These are phyloP conservation scores for Oxytorus armatus DNA, from an alignment of 2,888 invertebrate genomes.

Conservation along the genomic window DNA sequence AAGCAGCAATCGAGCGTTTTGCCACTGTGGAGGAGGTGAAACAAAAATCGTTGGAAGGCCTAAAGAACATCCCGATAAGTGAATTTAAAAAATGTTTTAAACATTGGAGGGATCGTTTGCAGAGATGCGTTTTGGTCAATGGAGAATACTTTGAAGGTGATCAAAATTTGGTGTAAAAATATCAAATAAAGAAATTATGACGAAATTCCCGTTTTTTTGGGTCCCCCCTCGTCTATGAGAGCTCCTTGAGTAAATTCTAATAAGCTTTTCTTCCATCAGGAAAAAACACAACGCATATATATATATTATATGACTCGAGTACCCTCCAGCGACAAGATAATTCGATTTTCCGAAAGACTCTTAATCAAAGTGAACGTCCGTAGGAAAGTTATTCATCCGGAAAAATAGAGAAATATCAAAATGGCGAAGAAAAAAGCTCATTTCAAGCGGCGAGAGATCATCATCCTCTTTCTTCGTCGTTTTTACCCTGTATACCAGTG, in stretches of 20 bases:
- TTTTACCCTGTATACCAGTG: neutral
- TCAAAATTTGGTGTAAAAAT: too few relatives aligned
- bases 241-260: conserved; percentile 12
- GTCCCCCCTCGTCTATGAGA: neutral
- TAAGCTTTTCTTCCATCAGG: neutral
- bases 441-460: conserved; percentile 43
- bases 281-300: neutral
- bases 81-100: too few relatives aligned
- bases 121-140: too few relatives aligned
- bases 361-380: conserved; percentile 53
- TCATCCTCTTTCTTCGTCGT: neutral
- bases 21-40: too few relatives aligned
- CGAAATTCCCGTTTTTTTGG: too few relatives aligned
- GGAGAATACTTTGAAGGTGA: too few relatives aligned
- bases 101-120: too few relatives aligned
- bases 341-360: conserved; percentile 11
- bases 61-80: too few relatives aligned
- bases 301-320: neutral
- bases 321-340: conserved; percentile 7
- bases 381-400: conserved; percentile 34
- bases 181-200: too few relatives aligned
- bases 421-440: conserved; percentile 16
- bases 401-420: conserved; percentile 34
- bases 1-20: too few relatives aligned
- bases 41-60: too few relatives aligned